Evolutionary conservation across 2,797 vertebrate species (phyloP), one percentile per base, ranked within the genome.

Genomic region (Protonibea diacanthus): DNA sequence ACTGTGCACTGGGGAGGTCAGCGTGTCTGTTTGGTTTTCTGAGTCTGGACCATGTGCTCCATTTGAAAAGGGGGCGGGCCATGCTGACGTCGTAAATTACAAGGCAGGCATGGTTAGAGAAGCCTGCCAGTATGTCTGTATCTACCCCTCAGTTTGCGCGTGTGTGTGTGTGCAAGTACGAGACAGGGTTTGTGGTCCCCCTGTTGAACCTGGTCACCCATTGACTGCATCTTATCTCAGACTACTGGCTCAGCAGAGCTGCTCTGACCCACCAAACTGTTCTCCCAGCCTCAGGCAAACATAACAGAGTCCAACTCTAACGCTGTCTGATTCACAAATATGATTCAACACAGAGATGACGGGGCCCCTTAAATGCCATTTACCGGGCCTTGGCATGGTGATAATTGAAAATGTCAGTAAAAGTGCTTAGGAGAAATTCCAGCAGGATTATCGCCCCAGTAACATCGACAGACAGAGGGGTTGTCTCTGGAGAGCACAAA

Each of bases 391-490:
- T 93, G 90, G 92, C 93, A 93, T 90, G 87, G 92, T 80, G 88
- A 93, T 93, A 93, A 93, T 93, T 94, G 91, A 91, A 93, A 94
- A 94, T 92, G 94, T 94, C 94, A 94, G 91, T 93, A 93, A 93
- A 94, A 94, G 92, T 93, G 88, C 93, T 94, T 91, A 90, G 92
- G 74, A 93, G 91, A 93, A 93, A 94, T 94, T 94, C 94, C 94
- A 87, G 71, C 76, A 62, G 92, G 94, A 94, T 94, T 94, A 94
- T 94, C 94, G 86, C 93, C 94, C 92, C 92, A 93, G 94, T 94
- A 94, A 94, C 93, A 93, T 87, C 11, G 91, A 88, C 91, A 94
- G 93, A 93, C 93, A 91, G 88, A 91, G 88, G 83, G 88, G 90
- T 92, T 87, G 91, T 93, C 91, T 92, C 86, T 83, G 84, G 85